Percentiles rank a stretch among this genome's conserved stretches.
These are phyloP conservation scores for Pseudeuparius sepicola DNA, from an alignment of 2,888 invertebrate genomes.

Conservation along the genomic window DNA sequence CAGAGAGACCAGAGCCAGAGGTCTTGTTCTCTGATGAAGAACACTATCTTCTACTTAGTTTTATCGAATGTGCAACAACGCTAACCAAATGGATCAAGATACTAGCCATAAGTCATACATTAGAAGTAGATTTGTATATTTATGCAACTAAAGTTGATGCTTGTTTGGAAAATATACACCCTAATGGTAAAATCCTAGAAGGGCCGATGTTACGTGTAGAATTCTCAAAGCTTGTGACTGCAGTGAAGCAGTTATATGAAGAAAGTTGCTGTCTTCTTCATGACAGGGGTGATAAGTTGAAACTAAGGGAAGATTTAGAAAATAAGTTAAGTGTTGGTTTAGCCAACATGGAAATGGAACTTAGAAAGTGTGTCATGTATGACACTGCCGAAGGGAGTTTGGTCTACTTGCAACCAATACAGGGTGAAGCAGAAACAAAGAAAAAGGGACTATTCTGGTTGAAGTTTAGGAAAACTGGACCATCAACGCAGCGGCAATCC, in stretches of 20 bases:
- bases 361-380: slow-evolving; percentile 57
- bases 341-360: slow-evolving; percentile 60
- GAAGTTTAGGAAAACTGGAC: slow-evolving; percentile 45
- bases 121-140: slow-evolving; percentile 59
- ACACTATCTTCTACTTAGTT: slow-evolving; percentile 57
- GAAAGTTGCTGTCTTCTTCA: slow-evolving; percentile 61
- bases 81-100: slow-evolving; percentile 74
- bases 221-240: slow-evolving; percentile 64
- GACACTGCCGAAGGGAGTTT: slow-evolving; percentile 45
- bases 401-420: slow-evolving; percentile 47
- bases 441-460: slow-evolving; percentile 60
- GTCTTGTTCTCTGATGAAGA: slow-evolving; percentile 53
- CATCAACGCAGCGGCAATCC: slow-evolving; percentile 39
- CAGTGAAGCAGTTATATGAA: slow-evolving; percentile 56
- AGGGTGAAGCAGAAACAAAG: slow-evolving; percentile 41
- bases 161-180: slow-evolving; percentile 65
- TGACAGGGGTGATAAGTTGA: slow-evolving; percentile 56
- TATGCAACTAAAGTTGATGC: slow-evolving; percentile 62
- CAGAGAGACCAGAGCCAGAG: slow-evolving; percentile 35
- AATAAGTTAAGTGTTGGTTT: slow-evolving; percentile 56
- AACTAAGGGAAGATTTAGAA: slow-evolving; percentile 56
- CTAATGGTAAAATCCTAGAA: slow-evolving; percentile 70
- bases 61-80: slow-evolving; percentile 75
- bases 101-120: slow-evolving; percentile 49
- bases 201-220: slow-evolving; percentile 60